These are phyloP conservation scores for Pseudococcus viburni DNA, from an alignment of 2,888 invertebrate genomes.

Conservation along the genomic window DNA sequence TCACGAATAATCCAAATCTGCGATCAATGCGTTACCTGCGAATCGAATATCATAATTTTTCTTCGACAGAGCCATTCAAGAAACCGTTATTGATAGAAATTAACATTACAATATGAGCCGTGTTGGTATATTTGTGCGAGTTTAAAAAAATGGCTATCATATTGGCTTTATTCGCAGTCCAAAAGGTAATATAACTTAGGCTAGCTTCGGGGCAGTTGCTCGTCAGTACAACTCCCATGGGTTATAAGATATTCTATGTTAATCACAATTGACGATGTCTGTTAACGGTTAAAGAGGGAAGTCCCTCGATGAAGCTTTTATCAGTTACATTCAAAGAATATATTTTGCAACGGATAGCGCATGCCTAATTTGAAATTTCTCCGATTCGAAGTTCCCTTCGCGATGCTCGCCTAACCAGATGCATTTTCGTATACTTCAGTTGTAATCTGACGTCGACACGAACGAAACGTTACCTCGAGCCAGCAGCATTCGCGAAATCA, in stretches of 20 bases:
- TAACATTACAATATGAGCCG: conserved; percentile 32
- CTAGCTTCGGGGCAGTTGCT: conserved; percentile 65
- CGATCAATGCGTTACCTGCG: not conserved
- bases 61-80: not conserved
- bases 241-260: conserved; percentile 66
- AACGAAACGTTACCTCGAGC: conserved; percentile 56
- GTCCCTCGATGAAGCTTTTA: conserved; percentile 66
- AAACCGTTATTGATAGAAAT: conserved; percentile 25
- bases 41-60: conserved; percentile 20
- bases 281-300: conserved; percentile 64
- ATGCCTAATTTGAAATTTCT: conserved; percentile 61
- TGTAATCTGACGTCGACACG: conserved; percentile 27
- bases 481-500: conserved; percentile 39
- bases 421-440: conserved; percentile 48
- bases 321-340: conserved; percentile 63
- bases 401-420: conserved; percentile 44
- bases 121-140: not conserved
- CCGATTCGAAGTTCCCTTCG: not conserved
- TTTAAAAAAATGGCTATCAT: conserved; percentile 37
- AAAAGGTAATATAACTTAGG: conserved; percentile 65
- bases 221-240: conserved; percentile 65
- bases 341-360: conserved; percentile 63
- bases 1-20: conserved; percentile 31
- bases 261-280: conserved; percentile 66
- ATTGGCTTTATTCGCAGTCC: conserved; percentile 62